Percentiles rank a stretch among this genome's conserved stretches.
phyloP scores from a whole-genome alignment of 2,888 invertebrate genomes.

The Eristalis arbustorum region DNA sequence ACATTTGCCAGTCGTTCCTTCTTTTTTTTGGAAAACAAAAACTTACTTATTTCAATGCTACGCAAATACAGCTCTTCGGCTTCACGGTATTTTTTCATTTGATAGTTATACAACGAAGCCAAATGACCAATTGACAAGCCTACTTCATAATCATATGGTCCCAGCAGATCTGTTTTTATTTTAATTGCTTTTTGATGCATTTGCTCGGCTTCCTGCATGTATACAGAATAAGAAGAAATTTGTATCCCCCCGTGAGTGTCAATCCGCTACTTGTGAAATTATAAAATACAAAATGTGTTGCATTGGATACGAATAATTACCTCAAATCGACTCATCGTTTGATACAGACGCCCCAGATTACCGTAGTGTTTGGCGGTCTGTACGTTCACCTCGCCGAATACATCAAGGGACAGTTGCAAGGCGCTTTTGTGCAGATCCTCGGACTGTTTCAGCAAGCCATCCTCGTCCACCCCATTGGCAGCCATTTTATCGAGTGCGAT shows the following conservation, averaged over 20 bases:
- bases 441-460: conserved; percentile 87
- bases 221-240: conserved; percentile 41
- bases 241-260: conserved; percentile 16
- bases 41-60: conserved; percentile 93
- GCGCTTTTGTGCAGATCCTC: conserved; percentile 92
- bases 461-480: conserved; percentile 81
- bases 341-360: conserved; percentile 95
- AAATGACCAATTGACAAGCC: conserved; percentile 95
- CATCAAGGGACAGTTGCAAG: conserved; percentile 87
- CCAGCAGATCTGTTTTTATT: conserved; percentile 93
- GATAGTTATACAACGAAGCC: conserved; percentile 96
- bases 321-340: conserved; percentile 93
- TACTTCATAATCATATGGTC: conserved; percentile 93
- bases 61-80: conserved; percentile 93
- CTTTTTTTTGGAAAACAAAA: neutral
- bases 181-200: conserved; percentile 97
- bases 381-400: conserved; percentile 95
- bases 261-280: conserved; percentile 29
- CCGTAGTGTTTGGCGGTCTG: conserved; percentile 98
- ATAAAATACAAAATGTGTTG: conserved; percentile 27
- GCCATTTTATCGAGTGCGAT: conserved; percentile 90
- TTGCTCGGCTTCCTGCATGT: conserved; percentile 87
- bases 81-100: conserved; percentile 92
- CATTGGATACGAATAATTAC: conserved; percentile 78
- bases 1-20: neutral